Evolutionary conservation across 2,888 invertebrate species (phyloP).

Genomic region (Lydus trimaculatus): DNA sequence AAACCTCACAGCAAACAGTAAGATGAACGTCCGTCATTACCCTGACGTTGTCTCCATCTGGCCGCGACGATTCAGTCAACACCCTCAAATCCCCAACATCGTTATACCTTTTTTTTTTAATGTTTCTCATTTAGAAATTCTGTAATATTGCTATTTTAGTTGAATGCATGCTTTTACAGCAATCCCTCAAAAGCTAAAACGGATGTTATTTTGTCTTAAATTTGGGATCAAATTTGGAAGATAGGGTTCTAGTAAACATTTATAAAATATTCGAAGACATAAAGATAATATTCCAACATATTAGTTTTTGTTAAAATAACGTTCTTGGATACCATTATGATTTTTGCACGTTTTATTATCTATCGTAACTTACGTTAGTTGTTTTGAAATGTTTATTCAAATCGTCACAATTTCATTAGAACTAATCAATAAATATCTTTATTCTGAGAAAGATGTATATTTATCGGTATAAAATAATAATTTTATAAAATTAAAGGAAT

Average conservation of each 20-base stretch:
- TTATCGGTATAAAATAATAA: not conserved
- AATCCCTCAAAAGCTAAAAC: not conserved
- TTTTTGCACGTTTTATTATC: not conserved
- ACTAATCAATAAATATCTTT: not conserved
- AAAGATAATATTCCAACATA: not conserved
- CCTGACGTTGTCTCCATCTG: constrained; percentile 19
- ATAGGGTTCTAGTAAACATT: not conserved
- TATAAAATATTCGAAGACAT: not conserved
- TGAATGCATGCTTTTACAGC: not conserved
- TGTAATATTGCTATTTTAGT: not conserved
- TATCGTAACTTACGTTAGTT: not conserved
- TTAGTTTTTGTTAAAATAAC: not conserved
- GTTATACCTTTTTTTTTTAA: not conserved
- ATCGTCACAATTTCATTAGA: not conserved
- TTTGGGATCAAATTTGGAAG: not conserved
- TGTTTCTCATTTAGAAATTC: not conserved
- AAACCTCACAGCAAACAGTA: constrained; percentile 62
- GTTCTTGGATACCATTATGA: not conserved
- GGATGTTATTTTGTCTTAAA: not conserved
- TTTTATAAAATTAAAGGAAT: not conserved
- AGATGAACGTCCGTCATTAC: constrained; percentile 36
- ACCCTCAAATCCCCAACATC: not conserved
- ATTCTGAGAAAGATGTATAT: not conserved
- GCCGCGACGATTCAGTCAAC: constrained; percentile 11
- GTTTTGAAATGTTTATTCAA: not conserved